A percentile compares a stretch with the other conserved stretches of the same genome.
Conservation (phyloP, 2,888 invertebrate genomes). For the Nemotelus nigrinus region DNA sequence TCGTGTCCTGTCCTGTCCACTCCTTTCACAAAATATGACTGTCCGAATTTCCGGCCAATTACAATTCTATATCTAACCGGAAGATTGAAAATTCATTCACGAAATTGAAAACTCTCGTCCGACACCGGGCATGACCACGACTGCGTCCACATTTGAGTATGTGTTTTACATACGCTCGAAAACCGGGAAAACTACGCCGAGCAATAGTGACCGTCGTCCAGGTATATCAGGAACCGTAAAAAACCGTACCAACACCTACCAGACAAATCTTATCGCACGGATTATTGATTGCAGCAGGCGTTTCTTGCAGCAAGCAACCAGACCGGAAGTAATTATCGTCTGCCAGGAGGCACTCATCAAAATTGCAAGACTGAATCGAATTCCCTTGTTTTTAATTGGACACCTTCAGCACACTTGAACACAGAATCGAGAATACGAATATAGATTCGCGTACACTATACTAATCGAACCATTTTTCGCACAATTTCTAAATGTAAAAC, state of each 20-base stretch:
- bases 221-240: neutral
- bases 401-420: no score
- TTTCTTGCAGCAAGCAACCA: constrained; percentile 16
- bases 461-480: no score
- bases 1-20: constrained; percentile 13
- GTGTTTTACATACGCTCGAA: neutral
- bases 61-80: constrained; percentile 6
- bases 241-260: no score
- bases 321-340: constrained; percentile 41
- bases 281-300: neutral
- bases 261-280: no score
- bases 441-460: no score
- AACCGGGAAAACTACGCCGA: neutral
- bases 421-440: no score
- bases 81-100: constrained; percentile 33
- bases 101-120: constrained; percentile 16
- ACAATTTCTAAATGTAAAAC: no score
- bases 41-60: constrained; percentile 31
- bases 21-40: constrained; percentile 16
- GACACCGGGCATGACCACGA: constrained; percentile 1
- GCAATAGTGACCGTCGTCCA: neutral
- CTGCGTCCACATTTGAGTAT: constrained; percentile 2
- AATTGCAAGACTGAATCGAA: constrained; percentile 26
- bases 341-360: constrained; percentile 12
- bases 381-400: neutral